Evolutionary conservation across 2,797 vertebrate species (phyloP).

Genomic region (Halcyon chelicuti): DNA sequence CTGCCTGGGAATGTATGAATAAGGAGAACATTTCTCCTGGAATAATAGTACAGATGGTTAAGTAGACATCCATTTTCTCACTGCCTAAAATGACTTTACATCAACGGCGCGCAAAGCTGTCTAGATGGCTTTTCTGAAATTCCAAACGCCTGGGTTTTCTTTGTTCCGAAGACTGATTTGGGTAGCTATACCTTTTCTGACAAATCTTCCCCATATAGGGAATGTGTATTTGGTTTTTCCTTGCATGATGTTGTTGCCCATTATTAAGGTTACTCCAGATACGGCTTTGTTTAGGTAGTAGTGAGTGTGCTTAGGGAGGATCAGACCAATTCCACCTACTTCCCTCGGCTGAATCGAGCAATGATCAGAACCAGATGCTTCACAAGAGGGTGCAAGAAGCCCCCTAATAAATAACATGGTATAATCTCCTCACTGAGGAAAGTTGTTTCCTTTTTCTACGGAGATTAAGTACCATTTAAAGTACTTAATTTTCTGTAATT

Average conservation of each 20-base stretch:
- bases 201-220: background rate
- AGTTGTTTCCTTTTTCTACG: background rate
- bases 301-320: background rate
- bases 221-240: background rate
- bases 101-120: background rate
- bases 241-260: background rate
- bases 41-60: background rate
- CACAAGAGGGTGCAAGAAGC: background rate
- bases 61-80: background rate
- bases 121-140: background rate
- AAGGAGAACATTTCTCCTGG: background rate
- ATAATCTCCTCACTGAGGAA: background rate
- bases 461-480: slow-evolving; percentile 12
- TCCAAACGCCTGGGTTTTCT: accelerated
- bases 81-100: background rate
- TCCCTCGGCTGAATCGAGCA: background rate
- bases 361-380: background rate
- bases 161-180: background rate
- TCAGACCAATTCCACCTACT: background rate
- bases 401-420: background rate
- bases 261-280: background rate
- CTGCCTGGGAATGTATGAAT: background rate
- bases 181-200: background rate
- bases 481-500: slow-evolving; percentile 44
- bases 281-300: background rate